Base-by-base conservation (phyloP, 2,797 vertebrate genomes). In the Enoplosus armatus region DNA sequence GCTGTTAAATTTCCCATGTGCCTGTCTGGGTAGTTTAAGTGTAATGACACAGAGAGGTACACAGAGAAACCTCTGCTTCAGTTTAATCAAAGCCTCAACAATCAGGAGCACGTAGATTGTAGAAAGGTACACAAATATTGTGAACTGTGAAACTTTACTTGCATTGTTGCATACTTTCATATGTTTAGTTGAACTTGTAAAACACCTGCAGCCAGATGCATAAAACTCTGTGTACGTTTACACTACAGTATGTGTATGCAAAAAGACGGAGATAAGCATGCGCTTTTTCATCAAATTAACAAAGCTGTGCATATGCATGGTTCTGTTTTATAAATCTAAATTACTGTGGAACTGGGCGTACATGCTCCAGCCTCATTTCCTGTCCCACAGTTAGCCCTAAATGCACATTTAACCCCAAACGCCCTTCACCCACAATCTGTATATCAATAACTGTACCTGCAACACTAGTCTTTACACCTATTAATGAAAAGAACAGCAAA, bases 1-100 rank as follows among this genome's bases (percentile, higher is more conserved):
- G 82, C 61, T 80, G 80, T 76, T 84, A 89, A 78, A 91, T 90
- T 90, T 89, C 90, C 89, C 86, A 78, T 80, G 92, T 81, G 92
- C 29, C 66, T 50, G 35, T 50, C 61, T 74, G 35, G 60, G 80
- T 75, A 58, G 61, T 84, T 64, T 64, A 72, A 78, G 78, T 82
- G 61, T 80, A 84, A 89, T 83, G 85, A 73, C 66, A 87, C 55
- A 47, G 78, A 68, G 69, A 77, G 54, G 70, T 41, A 86, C 48
- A 53, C 33, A 55, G 60, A 79, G 80, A 87, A 83, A 90, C 64
- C 75, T 76, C 71, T 41, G 31, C 53, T 75, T 86, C 47, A 58
- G 53, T 84, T 85, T 75, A 63, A 78, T 64, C 60, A 76, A 72
- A 83, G 75, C 48, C 27, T 75, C 18, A 50, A 80, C 72, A 4